These are phyloP conservation scores for Tribolium freemani DNA, from an alignment of 2,888 invertebrate genomes.

Conservation along the genomic window DNA sequence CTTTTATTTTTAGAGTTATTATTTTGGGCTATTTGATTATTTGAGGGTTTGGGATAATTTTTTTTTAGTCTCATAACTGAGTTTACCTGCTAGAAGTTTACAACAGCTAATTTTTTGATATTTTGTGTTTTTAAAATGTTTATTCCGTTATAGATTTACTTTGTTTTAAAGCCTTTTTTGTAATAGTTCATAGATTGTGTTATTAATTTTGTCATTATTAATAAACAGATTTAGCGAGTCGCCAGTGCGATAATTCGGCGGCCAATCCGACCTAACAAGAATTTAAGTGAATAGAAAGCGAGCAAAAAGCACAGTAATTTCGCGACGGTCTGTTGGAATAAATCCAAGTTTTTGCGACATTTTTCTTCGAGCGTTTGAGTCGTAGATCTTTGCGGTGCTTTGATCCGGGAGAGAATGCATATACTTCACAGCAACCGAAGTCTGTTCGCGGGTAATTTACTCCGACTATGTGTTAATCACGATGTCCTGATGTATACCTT, in stretches of 20 bases:
- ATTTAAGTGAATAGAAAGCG: conserved; percentile 16
- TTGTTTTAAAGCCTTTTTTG: too few relatives aligned
- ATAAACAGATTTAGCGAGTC: not conserved
- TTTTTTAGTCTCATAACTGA: too few relatives aligned
- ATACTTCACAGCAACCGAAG: conserved; percentile 54
- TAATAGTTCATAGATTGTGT: too few relatives aligned
- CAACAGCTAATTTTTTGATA: too few relatives aligned
- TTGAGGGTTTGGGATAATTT: too few relatives aligned
- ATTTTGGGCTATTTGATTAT: too few relatives aligned
- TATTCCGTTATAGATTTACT: too few relatives aligned
- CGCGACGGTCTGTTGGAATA: conserved; percentile 48
- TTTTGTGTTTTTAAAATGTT: too few relatives aligned
- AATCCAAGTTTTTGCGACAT: conserved; percentile 57
- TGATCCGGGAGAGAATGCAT: conserved; percentile 62
- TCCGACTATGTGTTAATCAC: conserved; percentile 48
- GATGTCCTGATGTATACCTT: conserved; percentile 35
- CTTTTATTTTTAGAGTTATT: too few relatives aligned
- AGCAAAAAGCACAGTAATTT: conserved; percentile 12
- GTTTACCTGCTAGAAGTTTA: too few relatives aligned
- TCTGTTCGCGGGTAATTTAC: conserved; percentile 64
- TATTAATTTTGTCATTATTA: not conserved
- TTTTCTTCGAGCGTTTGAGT: conserved; percentile 55
- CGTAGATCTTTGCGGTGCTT: conserved; percentile 59
- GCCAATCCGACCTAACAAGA: conserved; percentile 15
- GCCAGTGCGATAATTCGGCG: not conserved